Evolutionary conservation across 1,140 invertebrate species (phyloP).

Genomic region (Leptinotarsa lineolata): DNA sequence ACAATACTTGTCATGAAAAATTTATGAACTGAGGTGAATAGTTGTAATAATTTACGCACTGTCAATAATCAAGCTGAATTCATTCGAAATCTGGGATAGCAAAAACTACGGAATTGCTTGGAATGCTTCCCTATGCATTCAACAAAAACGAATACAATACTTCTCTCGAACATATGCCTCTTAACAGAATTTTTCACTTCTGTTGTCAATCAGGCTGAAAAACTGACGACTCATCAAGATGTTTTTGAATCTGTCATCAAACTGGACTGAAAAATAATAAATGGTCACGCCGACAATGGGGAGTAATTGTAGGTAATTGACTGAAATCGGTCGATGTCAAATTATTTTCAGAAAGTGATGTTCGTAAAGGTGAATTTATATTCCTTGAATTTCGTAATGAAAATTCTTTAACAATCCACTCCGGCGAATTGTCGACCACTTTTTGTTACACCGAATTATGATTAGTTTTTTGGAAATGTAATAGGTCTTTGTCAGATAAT

Average conservation of each 20-base stretch:
- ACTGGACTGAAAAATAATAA: background rate
- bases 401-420: constrained; percentile 26
- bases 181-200: background rate
- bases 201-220: background rate
- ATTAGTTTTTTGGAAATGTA: background rate
- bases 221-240: background rate
- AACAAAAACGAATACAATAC: background rate
- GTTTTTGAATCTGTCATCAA: background rate
- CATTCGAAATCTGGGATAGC: too few relatives aligned
- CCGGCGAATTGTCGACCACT: constrained; percentile 19
- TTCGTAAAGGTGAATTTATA: constrained; percentile 28
- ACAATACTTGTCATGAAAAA: too few relatives aligned
- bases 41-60: too few relatives aligned
- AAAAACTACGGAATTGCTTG: too few relatives aligned
- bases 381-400: constrained; percentile 24
- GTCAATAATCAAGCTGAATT: too few relatives aligned
- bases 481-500: background rate
- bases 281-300: background rate
- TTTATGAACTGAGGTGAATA: too few relatives aligned
- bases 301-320: background rate
- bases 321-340: constrained; percentile 7
- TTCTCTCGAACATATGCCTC: background rate
- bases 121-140: background rate
- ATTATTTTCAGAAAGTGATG: constrained; percentile 28
- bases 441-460: constrained; percentile 10